A percentile compares a stretch with the other conserved stretches of the same genome.
These are phyloP conservation scores for Sapajus apella DNA, from an alignment of 2,113 vertebrate species.

Conservation along the genomic window DNA sequence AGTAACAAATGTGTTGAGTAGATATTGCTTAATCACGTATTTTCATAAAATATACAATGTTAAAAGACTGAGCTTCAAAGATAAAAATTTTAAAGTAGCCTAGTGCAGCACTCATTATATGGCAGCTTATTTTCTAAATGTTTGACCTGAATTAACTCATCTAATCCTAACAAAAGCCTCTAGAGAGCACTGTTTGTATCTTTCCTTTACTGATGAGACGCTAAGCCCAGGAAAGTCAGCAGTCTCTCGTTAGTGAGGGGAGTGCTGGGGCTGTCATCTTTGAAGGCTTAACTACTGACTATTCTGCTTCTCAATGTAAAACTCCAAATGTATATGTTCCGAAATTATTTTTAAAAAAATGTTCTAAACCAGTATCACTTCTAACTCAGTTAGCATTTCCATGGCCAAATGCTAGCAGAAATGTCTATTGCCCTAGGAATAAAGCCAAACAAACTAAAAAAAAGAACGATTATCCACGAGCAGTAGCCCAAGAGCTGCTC, in stretches of 20 bases:
- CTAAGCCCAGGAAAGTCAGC: neutral
- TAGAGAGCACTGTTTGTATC: neutral
- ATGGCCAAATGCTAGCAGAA: slow-evolving; percentile 13
- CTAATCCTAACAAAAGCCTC: neutral
- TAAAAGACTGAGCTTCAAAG: neutral
- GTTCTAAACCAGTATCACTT: slow-evolving; percentile 5
- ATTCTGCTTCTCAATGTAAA: neutral
- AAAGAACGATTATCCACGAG: neutral
- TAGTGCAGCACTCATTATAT: neutral
- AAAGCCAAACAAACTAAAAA: slow-evolving; percentile 40
- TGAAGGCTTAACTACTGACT: neutral
- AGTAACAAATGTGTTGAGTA: neutral
- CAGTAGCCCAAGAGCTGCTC: neutral
- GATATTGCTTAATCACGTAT: neutral
- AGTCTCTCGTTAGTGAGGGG: neutral
- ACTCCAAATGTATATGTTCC: neutral
- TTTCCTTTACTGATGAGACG: neutral
- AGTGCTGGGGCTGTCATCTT: too few species aligned
- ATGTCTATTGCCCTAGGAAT: slow-evolving; percentile 10
- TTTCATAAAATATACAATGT: neutral
- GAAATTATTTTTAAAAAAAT: slow-evolving; percentile 23
- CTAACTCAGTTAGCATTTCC: slow-evolving; percentile 28
- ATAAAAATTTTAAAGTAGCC: neutral
- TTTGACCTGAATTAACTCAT: neutral
- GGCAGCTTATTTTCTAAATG: slow-evolving; percentile 18